Evolutionary conservation across 2,113 vertebrate genomes (phyloP).

Genomic region (Xenus cinereus): DNA sequence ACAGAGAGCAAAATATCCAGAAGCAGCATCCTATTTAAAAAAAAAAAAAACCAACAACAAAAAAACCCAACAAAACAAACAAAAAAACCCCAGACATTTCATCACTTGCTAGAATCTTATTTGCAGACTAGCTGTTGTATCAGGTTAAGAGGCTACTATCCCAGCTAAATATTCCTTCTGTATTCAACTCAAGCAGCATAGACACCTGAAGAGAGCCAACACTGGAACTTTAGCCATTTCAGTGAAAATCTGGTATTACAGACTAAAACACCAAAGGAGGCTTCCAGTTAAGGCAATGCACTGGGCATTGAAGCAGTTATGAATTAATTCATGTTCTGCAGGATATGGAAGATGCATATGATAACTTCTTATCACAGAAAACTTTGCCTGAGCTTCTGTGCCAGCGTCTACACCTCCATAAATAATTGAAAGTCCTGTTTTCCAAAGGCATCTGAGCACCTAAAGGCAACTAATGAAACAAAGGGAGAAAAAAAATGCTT

Average conservation of each 20-base stretch:
- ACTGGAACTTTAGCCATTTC: not conserved
- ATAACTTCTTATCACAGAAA: not conserved
- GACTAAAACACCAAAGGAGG: not conserved
- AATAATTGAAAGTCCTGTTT: not conserved
- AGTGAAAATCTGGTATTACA: not conserved
- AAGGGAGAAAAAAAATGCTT: accelerated
- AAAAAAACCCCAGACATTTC: not conserved
- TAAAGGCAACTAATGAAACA: not conserved
- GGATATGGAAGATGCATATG: not conserved
- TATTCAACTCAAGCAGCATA: not conserved
- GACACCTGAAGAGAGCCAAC: not conserved
- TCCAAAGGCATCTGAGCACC: not conserved
- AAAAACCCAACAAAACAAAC: no score
- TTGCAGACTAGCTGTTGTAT: not conserved
- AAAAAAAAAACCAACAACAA: not conserved
- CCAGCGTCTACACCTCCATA: not conserved
- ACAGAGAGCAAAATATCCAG: not conserved
- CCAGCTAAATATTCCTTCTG: not conserved
- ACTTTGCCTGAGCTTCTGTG: not conserved
- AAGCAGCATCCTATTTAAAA: not conserved
- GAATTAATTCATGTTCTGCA: not conserved
- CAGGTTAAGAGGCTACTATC: not conserved
- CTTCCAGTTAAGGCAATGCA: not conserved
- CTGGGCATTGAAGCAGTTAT: not conserved
- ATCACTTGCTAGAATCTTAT: not conserved